Base-by-base conservation (phyloP, 2,888 invertebrate genomes). In the Cryptophagus acutangulus region DNA sequence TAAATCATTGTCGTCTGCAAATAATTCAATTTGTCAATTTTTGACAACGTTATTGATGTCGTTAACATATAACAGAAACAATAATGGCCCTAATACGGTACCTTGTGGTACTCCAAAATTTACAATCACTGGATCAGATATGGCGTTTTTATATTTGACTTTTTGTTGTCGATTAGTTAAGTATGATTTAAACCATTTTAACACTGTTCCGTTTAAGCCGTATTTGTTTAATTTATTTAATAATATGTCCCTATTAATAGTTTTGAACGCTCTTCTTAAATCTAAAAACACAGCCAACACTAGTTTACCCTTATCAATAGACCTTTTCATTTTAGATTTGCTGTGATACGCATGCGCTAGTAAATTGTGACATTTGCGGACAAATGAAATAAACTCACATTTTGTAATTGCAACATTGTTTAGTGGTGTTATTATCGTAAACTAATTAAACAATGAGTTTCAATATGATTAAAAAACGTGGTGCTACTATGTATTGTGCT, bases 1-100 rank as follows among this genome's bases (percentile, higher is more conserved):
- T 20, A 20, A 6, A 20, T 8, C 24, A 20, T 20, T 12, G 28
- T 28, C 28, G 13, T 28, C 28, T 5, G 28, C 28, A 28, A 28
- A 28, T 4, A 28, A n/a, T 28, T 28, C 28, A n/a, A 28, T 28
- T 28, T 28, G 8, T 10, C 28, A 28, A 6, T 12, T 4, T n/a
- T 12, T 12, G 4, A 28, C 28, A 28, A 28, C 28, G 13, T 28
- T 28, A 4, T 10, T 13, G 12, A 28, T 28, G 12, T 28, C 28
- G 12, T 28, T 28, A 5, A 28, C 13, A 12, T 31, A 31, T 31
- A 31, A 8, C 14, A 31, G n/a, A 15, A 31, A 31, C 31, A 31
- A 16, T 5, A 31, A n/a, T 5, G 31, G 31, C 3, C 31, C 31
- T 15, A 31, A 16, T 4, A 31, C 31, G 3, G 15, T 31, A 15